Evolutionary conservation across 2,888 invertebrate genomes (phyloP), one percentile per base, ranked within the genome.

Genomic region (Embidobia sp.): DNA sequence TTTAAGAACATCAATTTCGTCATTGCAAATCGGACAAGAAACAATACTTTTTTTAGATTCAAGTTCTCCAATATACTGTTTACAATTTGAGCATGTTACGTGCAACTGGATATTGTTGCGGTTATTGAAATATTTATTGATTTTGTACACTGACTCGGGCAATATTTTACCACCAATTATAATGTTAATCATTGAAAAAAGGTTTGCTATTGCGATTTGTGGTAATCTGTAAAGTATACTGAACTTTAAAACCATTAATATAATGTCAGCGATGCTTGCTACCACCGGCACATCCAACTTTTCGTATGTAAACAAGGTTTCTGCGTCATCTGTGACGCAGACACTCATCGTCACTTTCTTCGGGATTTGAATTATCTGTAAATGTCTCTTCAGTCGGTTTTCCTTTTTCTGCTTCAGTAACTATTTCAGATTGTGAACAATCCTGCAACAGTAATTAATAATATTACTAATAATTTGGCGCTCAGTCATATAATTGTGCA

Each of bases 81-180:
- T 37, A 37, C 13, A 37, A 16, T 4, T 37, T 15, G 37, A 10
- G 15, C 37, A 37, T 37, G 37, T 37, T 13, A 37, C 15, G 15
- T 37, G 37, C 6, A 37, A 15, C 15, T 4, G 7, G 4, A 37
- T 5, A 37, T 37, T 37, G 11, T 37, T 13, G 6, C 7, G 4
- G n/a, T 37, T 15, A 10, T 42, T 42, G n/a, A 27, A 46, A 11
- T 27, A 27, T 27, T 46, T 46, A 7, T 46, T 46, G n/a, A 46
- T 13, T 2, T 5, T 11, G 11, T 46, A 46, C 4, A 27, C 27
- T 46, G 46, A 11, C 1, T 27, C 46, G 3, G 46, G 46, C 10
- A 46, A 27, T 13, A 27, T 13, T 11, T 26, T 26, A n/a, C 10
- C 5, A 1, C 27, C 46, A 11, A 46, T 27, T 1, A 46, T 46